Evolutionary conservation across 2,113 vertebrate species (phyloP).

Genomic region (Donacobius atricapilla): DNA sequence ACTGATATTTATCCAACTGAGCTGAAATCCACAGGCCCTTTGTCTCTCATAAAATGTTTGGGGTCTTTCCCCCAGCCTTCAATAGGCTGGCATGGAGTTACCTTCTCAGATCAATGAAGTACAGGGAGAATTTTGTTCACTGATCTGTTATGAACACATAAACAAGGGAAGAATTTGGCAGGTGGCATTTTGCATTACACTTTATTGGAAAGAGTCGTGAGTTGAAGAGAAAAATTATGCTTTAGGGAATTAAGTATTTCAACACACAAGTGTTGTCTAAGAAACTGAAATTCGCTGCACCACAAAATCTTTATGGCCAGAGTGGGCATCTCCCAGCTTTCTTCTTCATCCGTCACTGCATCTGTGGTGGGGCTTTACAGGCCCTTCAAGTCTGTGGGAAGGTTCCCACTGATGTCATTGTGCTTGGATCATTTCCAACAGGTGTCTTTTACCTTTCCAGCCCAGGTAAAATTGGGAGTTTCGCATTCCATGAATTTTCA

Average conservation of each 20-base stretch:
- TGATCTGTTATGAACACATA: not conserved
- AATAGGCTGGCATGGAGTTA: not conserved
- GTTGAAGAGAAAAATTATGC: not conserved
- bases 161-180: not conserved
- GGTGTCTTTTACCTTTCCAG: not conserved
- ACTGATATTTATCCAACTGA: not conserved
- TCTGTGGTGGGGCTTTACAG: not conserved
- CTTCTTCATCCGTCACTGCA: not conserved
- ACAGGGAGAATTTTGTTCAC: not conserved
- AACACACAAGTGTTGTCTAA: not conserved
- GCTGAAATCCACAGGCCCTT: not conserved
- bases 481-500: not conserved
- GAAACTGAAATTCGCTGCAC: constrained; percentile 3
- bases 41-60: not conserved
- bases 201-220: not conserved
- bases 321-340: not conserved
- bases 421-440: not conserved
- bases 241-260: not conserved
- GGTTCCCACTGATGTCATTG: not conserved
- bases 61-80: not conserved
- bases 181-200: not conserved
- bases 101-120: not conserved
- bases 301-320: not conserved
- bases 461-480: not conserved
- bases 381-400: not conserved